phyloP scores from a whole-genome alignment of 2,113 vertebrate species.

The Romanogobio albipinnatus region DNA sequence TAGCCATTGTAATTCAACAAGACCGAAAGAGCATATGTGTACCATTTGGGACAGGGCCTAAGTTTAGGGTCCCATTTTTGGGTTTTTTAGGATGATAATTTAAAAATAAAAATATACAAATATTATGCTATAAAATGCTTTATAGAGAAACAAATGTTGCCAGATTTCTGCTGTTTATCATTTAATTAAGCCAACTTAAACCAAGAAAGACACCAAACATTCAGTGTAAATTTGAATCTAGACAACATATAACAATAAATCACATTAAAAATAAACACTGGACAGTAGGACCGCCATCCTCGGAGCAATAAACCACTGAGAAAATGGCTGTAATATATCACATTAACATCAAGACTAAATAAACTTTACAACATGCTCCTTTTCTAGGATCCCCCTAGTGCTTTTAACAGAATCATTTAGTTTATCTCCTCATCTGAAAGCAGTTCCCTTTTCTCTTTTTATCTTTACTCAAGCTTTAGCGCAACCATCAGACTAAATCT shows the following conservation, averaged over 20 bases:
- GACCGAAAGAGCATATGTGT: too few species aligned
- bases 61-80: neutral
- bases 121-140: neutral
- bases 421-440: constrained; percentile 5
- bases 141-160: neutral
- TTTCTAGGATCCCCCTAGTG: neutral
- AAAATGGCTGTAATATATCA: neutral
- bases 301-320: neutral
- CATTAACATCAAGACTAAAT: neutral
- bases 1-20: too few species aligned
- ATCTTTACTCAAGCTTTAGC: neutral
- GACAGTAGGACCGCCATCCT: neutral
- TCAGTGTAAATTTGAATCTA: neutral
- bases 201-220: neutral
- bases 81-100: neutral
- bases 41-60: too few species aligned
- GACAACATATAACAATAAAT: neutral
- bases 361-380: neutral
- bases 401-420: neutral
- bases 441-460: neutral
- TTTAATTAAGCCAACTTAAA: neutral
- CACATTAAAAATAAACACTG: constrained; percentile 3
- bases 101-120: neutral
- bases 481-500: neutral
- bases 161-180: neutral